phyloP scores from a whole-genome alignment of 2,113 vertebrate genomes.

The Felis chaus region DNA sequence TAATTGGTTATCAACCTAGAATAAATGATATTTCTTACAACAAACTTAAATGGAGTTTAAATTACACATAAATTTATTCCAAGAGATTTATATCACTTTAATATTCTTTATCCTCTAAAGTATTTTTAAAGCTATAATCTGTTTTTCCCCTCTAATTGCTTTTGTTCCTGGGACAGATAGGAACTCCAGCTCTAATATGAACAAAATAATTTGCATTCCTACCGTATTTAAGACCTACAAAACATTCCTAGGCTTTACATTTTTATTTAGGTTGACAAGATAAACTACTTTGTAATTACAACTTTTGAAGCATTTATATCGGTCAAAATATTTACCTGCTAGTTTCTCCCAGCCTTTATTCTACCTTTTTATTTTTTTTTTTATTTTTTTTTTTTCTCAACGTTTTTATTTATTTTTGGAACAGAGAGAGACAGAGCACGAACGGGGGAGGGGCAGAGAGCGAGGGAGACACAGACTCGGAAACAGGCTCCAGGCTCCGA shows the following conservation, averaged over 20 bases:
- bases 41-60: background rate
- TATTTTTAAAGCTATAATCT: slow-evolving; percentile 25
- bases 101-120: background rate
- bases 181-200: background rate
- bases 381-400: no score
- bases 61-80: background rate
- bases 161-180: background rate
- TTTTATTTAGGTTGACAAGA: background rate
- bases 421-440: no score
- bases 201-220: background rate
- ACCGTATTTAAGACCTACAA: background rate
- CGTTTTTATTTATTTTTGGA: no score
- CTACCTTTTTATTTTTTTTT: background rate
- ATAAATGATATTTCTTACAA: background rate
- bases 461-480: no score
- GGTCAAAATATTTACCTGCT: background rate
- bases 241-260: background rate
- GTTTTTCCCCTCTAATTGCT: background rate
- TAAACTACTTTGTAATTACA: slow-evolving; percentile 26
- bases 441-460: no score
- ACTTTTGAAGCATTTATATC: background rate
- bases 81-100: background rate
- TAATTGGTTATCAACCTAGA: background rate
- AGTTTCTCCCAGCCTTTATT: background rate
- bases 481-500: no score